A percentile compares a stretch with the other conserved stretches of the same genome.
phyloP scores from a whole-genome alignment of 2,888 invertebrate genomes.

The Pemphredon lugubris region DNA sequence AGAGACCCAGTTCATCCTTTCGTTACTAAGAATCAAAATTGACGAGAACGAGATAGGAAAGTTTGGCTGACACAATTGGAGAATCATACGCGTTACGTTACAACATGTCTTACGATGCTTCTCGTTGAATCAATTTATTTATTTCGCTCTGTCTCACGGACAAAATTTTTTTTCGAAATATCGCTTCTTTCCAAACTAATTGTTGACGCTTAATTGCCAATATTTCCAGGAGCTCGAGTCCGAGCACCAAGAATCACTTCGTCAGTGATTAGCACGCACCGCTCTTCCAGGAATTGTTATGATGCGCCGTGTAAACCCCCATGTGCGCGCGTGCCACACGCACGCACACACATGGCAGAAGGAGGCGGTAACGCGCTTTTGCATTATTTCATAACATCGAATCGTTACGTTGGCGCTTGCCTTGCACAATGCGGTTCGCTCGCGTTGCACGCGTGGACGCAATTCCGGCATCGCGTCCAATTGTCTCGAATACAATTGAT shows the following conservation, averaged over 20 bases:
- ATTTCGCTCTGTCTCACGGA: too few species aligned
- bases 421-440: conserved; percentile 44
- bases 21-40: too few species aligned
- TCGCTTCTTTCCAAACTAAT: conserved; percentile 7
- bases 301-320: conserved; percentile 18
- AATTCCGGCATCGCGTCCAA: conserved; percentile 66
- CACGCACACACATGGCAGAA: conserved; percentile 33
- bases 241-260: not conserved
- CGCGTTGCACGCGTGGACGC: conserved; percentile 49
- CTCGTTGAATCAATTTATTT: too few species aligned
- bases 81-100: too few species aligned
- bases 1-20: too few species aligned
- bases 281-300: conserved; percentile 55
- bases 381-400: conserved; percentile 57
- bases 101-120: too few species aligned
- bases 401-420: conserved; percentile 30
- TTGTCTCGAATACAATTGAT: conserved; percentile 70
- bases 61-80: too few species aligned
- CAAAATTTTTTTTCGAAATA: not conserved
- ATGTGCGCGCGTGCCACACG: conserved; percentile 5
- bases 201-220: not conserved
- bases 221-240: not conserved
- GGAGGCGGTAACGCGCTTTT: conserved; percentile 18
- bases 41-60: too few species aligned
- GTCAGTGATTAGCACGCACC: conserved; percentile 38